Conservation (phyloP, 2,888 invertebrate genomes). For the Drosophila acutilabella region DNA sequence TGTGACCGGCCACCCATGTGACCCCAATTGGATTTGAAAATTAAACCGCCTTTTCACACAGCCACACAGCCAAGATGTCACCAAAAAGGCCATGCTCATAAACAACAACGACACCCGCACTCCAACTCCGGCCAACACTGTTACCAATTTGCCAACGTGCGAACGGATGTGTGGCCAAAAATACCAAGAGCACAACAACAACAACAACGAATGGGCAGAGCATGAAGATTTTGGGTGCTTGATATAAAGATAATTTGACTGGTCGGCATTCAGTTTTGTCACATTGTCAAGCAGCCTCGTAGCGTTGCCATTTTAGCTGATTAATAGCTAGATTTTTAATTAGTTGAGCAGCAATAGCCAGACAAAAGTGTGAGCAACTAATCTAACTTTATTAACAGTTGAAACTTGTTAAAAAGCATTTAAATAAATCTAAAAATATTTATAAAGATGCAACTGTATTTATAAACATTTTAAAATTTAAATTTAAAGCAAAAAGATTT, state of each 20-base stretch:
- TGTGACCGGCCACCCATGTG: slow-evolving; percentile 77
- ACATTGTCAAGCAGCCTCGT: not conserved
- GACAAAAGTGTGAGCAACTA: too few relatives aligned
- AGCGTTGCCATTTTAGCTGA: not conserved
- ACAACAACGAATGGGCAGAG: too few relatives aligned
- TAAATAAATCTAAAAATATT: too few relatives aligned
- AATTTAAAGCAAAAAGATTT: too few relatives aligned
- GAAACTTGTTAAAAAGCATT: too few relatives aligned
- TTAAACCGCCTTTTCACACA: slow-evolving; percentile 66
- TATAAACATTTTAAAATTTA: too few relatives aligned
- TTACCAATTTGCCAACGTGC: slow-evolving; percentile 57
- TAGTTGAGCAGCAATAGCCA: too few relatives aligned
- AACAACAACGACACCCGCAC: slow-evolving; percentile 27
- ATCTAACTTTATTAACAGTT: too few relatives aligned
- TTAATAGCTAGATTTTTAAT: not conserved
- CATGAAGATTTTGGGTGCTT: slow-evolving; percentile 39
- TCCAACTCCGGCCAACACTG: slow-evolving; percentile 11
- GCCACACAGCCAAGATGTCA: slow-evolving; percentile 65
- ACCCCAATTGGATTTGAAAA: slow-evolving; percentile 74
- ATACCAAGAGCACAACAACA: not conserved
- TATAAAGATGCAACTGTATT: too few relatives aligned
- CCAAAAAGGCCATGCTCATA: slow-evolving; percentile 52
- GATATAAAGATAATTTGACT: slow-evolving; percentile 65
- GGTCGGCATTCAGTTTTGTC: not conserved
- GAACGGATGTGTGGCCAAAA: slow-evolving; percentile 75